Conservation (phyloP, 2,888 invertebrate species). For the Spicauda simplicius region DNA sequence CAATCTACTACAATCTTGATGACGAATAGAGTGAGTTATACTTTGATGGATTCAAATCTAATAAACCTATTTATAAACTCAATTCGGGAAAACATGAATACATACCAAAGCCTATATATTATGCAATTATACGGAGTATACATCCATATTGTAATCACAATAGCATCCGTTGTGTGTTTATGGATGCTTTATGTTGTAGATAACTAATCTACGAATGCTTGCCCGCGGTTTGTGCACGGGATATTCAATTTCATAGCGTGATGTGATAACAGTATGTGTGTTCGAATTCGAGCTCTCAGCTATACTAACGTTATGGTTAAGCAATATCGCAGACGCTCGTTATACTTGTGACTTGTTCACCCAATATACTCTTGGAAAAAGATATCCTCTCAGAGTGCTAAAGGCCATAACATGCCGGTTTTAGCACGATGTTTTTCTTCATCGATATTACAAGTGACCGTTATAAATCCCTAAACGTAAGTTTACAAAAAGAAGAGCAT, state of each 20-base stretch:
- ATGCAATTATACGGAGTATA: not conserved
- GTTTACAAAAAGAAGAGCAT: no score
- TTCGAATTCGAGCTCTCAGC: not conserved
- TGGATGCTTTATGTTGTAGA: slow-evolving; percentile 8
- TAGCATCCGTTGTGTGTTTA: slow-evolving; percentile 10
- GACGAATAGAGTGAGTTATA: not conserved
- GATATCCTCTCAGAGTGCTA: no score
- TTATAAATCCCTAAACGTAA: no score
- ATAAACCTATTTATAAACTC: slow-evolving; percentile 2
- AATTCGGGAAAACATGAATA: not conserved
- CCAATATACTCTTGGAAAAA: no score
- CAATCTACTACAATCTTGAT: not conserved
- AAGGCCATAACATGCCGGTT: no score
- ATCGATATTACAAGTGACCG: no score
- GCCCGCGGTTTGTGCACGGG: slow-evolving; percentile 7
- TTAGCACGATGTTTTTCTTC: no score
- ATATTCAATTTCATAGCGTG: slow-evolving; percentile 7
- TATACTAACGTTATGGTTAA: not conserved
- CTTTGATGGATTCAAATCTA: not conserved
- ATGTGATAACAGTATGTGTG: not conserved
- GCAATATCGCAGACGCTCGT: not conserved
- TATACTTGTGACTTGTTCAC: not conserved
- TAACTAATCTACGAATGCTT: slow-evolving; percentile 10
- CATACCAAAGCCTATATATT: not conserved
- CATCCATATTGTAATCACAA: slow-evolving; percentile 8